Conservation (phyloP, 2,113 vertebrate species). For the Panthera uncia region DNA sequence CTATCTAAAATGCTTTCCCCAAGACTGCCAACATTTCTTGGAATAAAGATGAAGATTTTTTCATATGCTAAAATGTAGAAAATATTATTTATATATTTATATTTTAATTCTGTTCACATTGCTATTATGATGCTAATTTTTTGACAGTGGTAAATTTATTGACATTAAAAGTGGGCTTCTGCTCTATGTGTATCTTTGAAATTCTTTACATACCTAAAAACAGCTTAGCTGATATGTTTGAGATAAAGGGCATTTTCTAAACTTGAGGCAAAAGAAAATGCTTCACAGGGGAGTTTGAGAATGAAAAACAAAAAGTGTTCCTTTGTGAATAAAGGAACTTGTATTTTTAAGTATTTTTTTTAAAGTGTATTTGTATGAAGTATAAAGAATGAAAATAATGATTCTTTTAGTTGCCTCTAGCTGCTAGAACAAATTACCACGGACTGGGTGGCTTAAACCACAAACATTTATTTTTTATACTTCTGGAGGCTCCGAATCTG, state of each 20-base stretch:
- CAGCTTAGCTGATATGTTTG: neutral
- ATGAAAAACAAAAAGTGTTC: neutral
- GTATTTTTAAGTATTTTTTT: neutral
- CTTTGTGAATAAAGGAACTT: neutral
- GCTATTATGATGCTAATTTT: neutral
- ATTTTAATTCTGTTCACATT: neutral
- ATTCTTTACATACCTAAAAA: neutral
- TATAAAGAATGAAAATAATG: neutral
- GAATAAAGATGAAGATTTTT: conserved; percentile 18
- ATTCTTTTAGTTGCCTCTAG: neutral
- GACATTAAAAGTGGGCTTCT: neutral
- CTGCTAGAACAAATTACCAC: neutral
- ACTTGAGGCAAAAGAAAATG: neutral
- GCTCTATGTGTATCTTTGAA: neutral
- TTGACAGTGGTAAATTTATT: neutral
- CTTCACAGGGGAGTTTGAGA: neutral
- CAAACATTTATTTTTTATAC: neutral
- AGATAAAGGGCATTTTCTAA: neutral
- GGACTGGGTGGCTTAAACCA: neutral
- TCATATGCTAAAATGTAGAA: neutral
- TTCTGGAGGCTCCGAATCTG: neutral
- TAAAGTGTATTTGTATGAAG: neutral
- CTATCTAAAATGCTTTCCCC: neutral
- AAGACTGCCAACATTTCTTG: neutral
- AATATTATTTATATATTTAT: conserved; percentile 11